A percentile compares a stretch with the other conserved stretches of the same genome.
phyloP scores from a whole-genome alignment of 2,888 invertebrate genomes.

The Falcaria lacertinaria region DNA sequence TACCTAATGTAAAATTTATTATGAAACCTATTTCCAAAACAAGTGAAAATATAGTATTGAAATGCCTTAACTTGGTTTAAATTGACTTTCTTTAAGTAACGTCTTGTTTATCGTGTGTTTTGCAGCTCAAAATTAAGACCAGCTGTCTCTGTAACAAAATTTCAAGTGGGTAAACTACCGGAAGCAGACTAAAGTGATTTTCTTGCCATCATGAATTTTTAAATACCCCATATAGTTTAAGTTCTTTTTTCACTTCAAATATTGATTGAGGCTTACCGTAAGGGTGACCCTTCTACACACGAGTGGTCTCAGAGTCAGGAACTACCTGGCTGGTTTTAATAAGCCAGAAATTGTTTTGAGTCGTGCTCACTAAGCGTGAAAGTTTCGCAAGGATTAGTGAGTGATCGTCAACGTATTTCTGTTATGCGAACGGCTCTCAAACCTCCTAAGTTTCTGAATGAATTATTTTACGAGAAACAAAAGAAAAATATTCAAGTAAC shows the following conservation, averaged over 20 bases:
- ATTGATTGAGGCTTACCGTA: conserved; percentile 51
- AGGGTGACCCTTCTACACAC: conserved; percentile 19
- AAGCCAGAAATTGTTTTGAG: conserved; percentile 76
- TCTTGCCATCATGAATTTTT: conserved; percentile 15
- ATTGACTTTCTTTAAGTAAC: too few relatives aligned
- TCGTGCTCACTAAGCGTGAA: conserved; percentile 69
- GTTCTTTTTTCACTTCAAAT: conserved; percentile 36
- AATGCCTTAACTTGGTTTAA: too few relatives aligned
- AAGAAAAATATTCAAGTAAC: too few relatives aligned
- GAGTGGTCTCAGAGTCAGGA: conserved; percentile 23
- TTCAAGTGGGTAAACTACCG: neutral
- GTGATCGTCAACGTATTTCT: conserved; percentile 49
- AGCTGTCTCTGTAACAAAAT: neutral
- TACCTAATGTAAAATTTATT: too few relatives aligned
- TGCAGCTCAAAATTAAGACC: too few relatives aligned
- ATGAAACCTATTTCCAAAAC: too few relatives aligned
- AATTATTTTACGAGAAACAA: too few relatives aligned
- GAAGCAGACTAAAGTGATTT: neutral
- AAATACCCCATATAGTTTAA: conserved; percentile 25
- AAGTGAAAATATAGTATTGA: too few relatives aligned
- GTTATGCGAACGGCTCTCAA: conserved; percentile 40
- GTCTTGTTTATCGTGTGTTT: too few relatives aligned
- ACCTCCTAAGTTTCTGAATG: conserved; percentile 27
- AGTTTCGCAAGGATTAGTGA: conserved; percentile 63
- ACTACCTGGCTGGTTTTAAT: conserved; percentile 67